Evolutionary conservation across 2,113 vertebrate genomes (phyloP), one percentile per base, ranked within the genome.

Genomic region (Hippolais icterina): DNA sequence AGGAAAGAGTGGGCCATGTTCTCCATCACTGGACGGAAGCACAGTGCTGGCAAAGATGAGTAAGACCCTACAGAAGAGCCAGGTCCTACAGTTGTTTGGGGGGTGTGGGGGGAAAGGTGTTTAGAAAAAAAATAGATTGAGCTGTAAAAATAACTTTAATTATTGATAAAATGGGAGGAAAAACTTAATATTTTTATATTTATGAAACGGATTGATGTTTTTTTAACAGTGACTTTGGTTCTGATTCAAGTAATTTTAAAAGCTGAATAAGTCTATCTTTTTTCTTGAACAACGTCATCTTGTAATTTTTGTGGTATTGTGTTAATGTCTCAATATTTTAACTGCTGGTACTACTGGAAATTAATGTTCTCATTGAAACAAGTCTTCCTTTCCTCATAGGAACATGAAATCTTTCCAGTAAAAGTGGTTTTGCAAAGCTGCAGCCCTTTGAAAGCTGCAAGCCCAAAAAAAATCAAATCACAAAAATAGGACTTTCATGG

Each of bases 101-200:
- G 17, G 2, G 21, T 5, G 52, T n/a, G 24, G 7, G 6, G 15
- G 2, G 41, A 13, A 15, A 33, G 5, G 61, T 1, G 2, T 70
- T 29, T 88, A 42, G 37, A 47, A 94, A 85, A 84, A 41, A 6
- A 7, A 8, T 7, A 2, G 14, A 47, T 21, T 37, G 22, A 92
- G 31, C 63, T 59, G 31, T 52, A 83, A 86, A 74, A 42, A 59
- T 12, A 66, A 63, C 12, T 74, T 83, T 57, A 85, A 84, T 71
- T 87, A 50, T 31, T 76, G n/a, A 68, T 42, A 57, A 66, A 80
- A 77, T 25, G 6, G 13, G 15, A 87, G 4, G 7, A 53, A 72
- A 72, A 72, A 7, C 2, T 49, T 64, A 11, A 75, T 71, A 69
- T 69, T 22, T 31, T 11, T 39, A 0, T 46, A 21, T 61, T 68